phyloP scores from a whole-genome alignment of 2,888 invertebrate genomes.

The Parnassius orleans region DNA sequence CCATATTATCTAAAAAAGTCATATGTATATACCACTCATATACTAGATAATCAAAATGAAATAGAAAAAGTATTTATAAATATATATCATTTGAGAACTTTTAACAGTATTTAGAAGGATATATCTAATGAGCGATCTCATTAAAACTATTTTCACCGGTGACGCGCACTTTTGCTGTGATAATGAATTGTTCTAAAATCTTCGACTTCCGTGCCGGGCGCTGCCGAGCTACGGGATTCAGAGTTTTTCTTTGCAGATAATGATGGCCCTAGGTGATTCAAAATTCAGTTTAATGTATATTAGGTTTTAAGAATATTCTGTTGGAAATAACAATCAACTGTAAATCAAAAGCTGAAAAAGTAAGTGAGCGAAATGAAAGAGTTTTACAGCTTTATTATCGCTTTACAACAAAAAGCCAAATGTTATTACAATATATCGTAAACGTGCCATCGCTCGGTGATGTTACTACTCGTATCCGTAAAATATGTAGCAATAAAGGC shows the following conservation, averaged over 20 bases:
- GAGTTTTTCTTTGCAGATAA: slow-evolving; percentile 62
- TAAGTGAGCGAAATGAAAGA: neutral
- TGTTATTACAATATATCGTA: slow-evolving; percentile 52
- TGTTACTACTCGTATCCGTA: slow-evolving; percentile 50
- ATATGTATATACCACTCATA: too few relatives aligned
- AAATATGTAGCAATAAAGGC: slow-evolving; percentile 73
- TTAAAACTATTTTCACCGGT: slow-evolving; percentile 56
- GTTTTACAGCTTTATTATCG: slow-evolving; percentile 29
- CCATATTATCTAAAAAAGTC: too few relatives aligned
- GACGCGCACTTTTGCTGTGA: slow-evolving; percentile 57
- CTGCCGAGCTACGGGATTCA: slow-evolving; percentile 46
- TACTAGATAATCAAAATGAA: too few relatives aligned
- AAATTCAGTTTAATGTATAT: slow-evolving; percentile 15
- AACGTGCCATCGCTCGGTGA: slow-evolving; percentile 47
- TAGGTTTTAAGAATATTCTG: too few relatives aligned
- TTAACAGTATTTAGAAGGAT: slow-evolving; percentile 23
- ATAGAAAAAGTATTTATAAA: too few relatives aligned
- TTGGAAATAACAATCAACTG: neutral
- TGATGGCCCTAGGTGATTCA: slow-evolving; percentile 57
- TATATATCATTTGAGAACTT: neutral
- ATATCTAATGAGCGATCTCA: slow-evolving; percentile 61
- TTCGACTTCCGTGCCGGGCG: slow-evolving; percentile 55
- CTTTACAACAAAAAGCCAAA: slow-evolving; percentile 30
- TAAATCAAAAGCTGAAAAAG: slow-evolving; percentile 9
- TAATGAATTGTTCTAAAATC: slow-evolving; percentile 58